Conservation (phyloP, 2,797 vertebrate genomes). For the Gallinago nigripennis region DNA sequence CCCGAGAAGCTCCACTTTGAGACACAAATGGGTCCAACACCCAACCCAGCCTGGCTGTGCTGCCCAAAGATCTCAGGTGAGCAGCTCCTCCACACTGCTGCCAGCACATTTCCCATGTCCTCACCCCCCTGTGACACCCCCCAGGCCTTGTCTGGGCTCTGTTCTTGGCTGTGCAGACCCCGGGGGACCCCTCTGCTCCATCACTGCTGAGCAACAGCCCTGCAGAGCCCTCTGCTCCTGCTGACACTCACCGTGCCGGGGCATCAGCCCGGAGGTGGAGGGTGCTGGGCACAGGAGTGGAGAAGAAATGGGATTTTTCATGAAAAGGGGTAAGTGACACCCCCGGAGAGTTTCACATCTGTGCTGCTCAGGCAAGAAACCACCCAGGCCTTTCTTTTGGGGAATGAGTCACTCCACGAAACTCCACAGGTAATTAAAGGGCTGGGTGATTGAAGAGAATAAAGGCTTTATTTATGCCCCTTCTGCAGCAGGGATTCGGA, state of each 20-base stretch:
- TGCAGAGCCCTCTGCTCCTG: not conserved
- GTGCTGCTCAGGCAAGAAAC: not conserved
- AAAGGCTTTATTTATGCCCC: not conserved
- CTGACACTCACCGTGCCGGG: rapidly evolving
- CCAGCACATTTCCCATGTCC: not conserved
- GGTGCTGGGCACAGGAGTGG: rapidly evolving
- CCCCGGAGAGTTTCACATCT: not conserved
- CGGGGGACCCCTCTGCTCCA: not conserved
- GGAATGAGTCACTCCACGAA: not conserved
- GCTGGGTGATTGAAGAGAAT: not conserved
- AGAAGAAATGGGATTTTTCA: rapidly evolving
- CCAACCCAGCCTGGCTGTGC: rapidly evolving
- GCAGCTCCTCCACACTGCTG: not conserved
- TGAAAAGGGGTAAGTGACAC: not conserved
- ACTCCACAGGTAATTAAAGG: not conserved
- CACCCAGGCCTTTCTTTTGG: not conserved
- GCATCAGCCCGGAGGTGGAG: rapidly evolving
- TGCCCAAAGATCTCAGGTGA: not conserved
- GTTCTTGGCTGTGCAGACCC: rapidly evolving
- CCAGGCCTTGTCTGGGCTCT: not conserved
- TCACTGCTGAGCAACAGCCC: not conserved
- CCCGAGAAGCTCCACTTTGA: not conserved
- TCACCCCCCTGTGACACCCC: not conserved
- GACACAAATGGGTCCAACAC: rapidly evolving
- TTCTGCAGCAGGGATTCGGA: not conserved